phyloP scores from a whole-genome alignment of 2,113 vertebrate species.

The Platysteira castanea region DNA sequence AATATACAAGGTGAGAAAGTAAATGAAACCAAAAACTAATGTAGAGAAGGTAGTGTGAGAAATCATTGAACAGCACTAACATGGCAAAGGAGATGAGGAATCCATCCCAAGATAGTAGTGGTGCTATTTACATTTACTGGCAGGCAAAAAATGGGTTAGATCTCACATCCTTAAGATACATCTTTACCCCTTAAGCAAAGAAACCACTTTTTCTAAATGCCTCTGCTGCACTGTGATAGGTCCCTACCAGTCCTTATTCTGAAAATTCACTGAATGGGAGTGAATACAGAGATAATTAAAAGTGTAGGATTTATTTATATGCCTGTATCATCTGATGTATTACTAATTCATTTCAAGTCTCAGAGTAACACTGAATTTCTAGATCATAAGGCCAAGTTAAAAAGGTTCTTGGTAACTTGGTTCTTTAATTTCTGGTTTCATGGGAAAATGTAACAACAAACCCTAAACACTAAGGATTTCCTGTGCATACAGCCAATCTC shows the following conservation, averaged over 20 bases:
- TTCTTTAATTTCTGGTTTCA: not conserved
- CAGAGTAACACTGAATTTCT: not conserved
- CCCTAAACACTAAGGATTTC: not conserved
- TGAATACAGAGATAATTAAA: not conserved
- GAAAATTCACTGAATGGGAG: not conserved
- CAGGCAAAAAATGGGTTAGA: not conserved
- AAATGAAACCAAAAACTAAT: not conserved
- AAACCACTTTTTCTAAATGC: not conserved
- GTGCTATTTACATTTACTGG: not conserved
- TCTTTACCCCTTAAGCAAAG: not conserved
- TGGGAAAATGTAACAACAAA: not conserved
- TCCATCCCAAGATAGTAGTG: not conserved
- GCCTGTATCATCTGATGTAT: fast-evolving
- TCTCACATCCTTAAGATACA: not conserved
- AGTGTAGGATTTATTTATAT: not conserved
- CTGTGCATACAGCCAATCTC: not conserved
- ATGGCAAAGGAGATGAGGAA: not conserved
- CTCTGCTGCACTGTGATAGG: not conserved
- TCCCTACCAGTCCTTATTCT: not conserved
- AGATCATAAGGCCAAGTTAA: not conserved
- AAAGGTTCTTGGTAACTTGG: not conserved
- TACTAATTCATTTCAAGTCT: not conserved
- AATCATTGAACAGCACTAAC: not conserved
- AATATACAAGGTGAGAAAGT: not conserved
- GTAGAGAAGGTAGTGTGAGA: not conserved